Conservation (phyloP, 2,113 vertebrate species). For the Hyperopisus bebe region DNA sequence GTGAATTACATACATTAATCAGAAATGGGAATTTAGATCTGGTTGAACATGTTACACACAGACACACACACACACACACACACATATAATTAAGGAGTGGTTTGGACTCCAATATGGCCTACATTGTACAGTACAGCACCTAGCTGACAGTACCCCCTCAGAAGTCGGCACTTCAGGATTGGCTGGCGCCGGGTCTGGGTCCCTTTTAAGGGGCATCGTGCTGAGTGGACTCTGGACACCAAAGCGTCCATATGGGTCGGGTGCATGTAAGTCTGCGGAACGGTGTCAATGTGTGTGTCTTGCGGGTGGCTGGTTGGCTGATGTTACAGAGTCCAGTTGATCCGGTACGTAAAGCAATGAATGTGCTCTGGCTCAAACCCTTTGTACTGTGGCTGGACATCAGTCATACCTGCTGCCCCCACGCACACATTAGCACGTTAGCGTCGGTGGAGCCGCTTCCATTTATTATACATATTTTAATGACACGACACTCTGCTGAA, state of each 20-base stretch:
- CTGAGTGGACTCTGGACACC: not conserved
- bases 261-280: not conserved
- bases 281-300: not conserved
- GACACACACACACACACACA: too few species aligned
- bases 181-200: not conserved
- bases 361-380: not conserved
- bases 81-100: not conserved
- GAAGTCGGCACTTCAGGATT: not conserved
- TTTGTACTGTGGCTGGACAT: not conserved
- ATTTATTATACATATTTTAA: not conserved
- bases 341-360: not conserved
- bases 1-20: constrained; percentile 12
- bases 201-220: not conserved
- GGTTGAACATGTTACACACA: not conserved
- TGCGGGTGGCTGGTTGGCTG: too few species aligned
- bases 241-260: not conserved
- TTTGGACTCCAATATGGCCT: not conserved
- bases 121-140: not conserved
- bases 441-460: too few species aligned
- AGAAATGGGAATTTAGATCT: not conserved
- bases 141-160: not conserved
- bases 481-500: not conserved
- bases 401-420: not conserved
- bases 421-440: not conserved
- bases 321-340: not conserved